phyloP scores from a whole-genome alignment of 2,113 vertebrate species.

The Percopsis transmontana region DNA sequence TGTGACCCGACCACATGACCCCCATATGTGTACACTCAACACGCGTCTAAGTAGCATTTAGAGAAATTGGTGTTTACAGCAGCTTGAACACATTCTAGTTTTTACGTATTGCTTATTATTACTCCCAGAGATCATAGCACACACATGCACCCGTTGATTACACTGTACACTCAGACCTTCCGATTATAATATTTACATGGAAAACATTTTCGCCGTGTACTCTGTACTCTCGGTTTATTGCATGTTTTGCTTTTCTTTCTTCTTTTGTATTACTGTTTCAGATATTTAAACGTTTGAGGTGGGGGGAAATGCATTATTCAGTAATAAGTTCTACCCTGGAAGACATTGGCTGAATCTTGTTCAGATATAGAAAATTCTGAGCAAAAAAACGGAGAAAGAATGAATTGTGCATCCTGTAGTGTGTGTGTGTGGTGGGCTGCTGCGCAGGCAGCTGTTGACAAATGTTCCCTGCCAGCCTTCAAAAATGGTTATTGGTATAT shows the following conservation, averaged over 20 bases:
- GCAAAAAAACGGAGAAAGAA: too few species aligned
- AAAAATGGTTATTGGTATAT: too few species aligned
- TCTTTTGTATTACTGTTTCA: neutral
- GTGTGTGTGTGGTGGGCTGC: slow-evolving; percentile 2
- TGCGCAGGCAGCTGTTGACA: slow-evolving; percentile 13
- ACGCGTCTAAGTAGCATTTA: slow-evolving; percentile 8
- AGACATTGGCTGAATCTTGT: slow-evolving; percentile 25
- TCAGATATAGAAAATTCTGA: neutral
- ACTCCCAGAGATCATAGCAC: neutral
- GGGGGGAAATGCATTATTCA: slow-evolving; percentile 49
- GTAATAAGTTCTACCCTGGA: slow-evolving; percentile 29
- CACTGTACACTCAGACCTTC: slow-evolving; percentile 1
- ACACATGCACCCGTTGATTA: neutral
- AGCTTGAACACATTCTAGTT: too few species aligned
- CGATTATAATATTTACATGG: neutral
- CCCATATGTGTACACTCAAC: neutral
- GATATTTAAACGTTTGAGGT: neutral
- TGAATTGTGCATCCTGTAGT: slow-evolving; percentile 23
- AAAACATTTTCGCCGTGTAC: neutral
- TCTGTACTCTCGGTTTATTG: slow-evolving; percentile 7
- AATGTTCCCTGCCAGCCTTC: slow-evolving; percentile 1
- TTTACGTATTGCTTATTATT: neutral
- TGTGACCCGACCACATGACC: neutral
- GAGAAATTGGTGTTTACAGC: slow-evolving; percentile 45
- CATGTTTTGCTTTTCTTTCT: neutral